Evolutionary conservation across 2,888 invertebrate genomes (phyloP).

Genomic region (Mesorhabditis sp.): DNA sequence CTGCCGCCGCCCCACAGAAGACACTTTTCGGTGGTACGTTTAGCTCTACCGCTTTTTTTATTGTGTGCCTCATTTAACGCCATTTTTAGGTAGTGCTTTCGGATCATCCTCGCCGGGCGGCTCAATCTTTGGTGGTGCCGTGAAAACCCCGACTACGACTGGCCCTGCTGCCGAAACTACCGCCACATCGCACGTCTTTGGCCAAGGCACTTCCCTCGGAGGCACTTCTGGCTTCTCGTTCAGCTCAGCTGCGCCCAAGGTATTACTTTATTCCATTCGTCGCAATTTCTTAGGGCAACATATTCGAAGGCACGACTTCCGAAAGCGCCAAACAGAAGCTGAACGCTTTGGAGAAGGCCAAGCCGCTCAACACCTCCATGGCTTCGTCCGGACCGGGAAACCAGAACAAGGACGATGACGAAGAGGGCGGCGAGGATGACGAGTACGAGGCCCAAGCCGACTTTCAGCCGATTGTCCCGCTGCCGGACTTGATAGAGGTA

Average conservation of each 20-base stretch:
- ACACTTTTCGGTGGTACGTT: conserved; percentile 11
- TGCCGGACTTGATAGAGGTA: conserved; percentile 55
- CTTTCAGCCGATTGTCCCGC: conserved; percentile 52
- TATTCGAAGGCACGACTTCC: conserved; percentile 22
- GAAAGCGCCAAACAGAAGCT: conserved; percentile 32
- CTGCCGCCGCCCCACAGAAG: conserved; percentile 13
- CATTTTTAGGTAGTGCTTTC: neutral
- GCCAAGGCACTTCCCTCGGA: too few species aligned
- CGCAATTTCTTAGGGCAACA: conserved; percentile 9
- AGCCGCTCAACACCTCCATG: conserved; percentile 14
- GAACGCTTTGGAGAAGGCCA: conserved; percentile 25
- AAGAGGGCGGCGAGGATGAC: conserved; percentile 24
- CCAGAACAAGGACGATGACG: conserved; percentile 15
- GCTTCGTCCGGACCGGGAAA: conserved; percentile 9
- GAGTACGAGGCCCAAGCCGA: conserved; percentile 49
- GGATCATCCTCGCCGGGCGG: neutral
- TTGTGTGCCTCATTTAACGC: neutral
- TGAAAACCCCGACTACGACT: neutral
- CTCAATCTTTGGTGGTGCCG: conserved; percentile 5
- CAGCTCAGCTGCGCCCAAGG: neutral
- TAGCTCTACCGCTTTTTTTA: too few species aligned
- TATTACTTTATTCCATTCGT: conserved; percentile 18
- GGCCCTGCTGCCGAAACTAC: neutral
- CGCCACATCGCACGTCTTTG: too few species aligned
- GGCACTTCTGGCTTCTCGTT: neutral